A percentile compares a stretch with the other conserved stretches of the same genome.
These are phyloP conservation scores for Steatocranus sp. DNA, from an alignment of 2,797 vertebrate genomes.

Conservation along the genomic window DNA sequence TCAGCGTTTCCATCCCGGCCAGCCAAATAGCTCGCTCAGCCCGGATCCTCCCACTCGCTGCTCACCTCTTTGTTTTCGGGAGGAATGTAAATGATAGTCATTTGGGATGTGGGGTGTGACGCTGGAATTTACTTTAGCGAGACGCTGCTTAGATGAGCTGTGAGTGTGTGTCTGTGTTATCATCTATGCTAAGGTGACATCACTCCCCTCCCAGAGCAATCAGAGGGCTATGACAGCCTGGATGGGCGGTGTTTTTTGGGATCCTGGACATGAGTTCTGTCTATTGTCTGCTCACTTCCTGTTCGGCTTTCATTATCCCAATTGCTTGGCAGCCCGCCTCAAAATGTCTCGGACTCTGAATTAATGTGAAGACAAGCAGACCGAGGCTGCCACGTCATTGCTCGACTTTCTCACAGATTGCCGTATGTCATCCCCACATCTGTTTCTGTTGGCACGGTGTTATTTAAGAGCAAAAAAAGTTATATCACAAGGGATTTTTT, in stretches of 20 bases:
- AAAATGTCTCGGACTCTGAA: slow-evolving; percentile 3
- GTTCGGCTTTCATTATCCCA: slow-evolving; percentile 21
- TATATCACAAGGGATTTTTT: background rate
- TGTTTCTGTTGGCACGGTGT: background rate
- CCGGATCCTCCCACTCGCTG: slow-evolving; percentile 27
- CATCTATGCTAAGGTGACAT: slow-evolving; percentile 37
- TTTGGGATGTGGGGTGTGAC: slow-evolving; percentile 44
- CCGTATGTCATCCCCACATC: slow-evolving; percentile 2
- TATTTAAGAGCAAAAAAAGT: background rate
- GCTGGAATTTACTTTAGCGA: slow-evolving; percentile 38
- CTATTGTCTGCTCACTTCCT: slow-evolving; percentile 57
- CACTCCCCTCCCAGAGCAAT: slow-evolving; percentile 27
- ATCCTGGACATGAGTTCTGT: slow-evolving; percentile 19
- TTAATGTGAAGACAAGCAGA: slow-evolving; percentile 30
- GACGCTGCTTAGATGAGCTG: slow-evolving; percentile 12
- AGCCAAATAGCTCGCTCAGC: background rate
- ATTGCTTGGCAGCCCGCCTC: slow-evolving; percentile 20
- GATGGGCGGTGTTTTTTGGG: slow-evolving; percentile 7
- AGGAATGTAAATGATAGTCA: slow-evolving; percentile 61
- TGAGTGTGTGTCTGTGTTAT: background rate
- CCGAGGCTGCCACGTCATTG: slow-evolving; percentile 2
- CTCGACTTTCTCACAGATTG: background rate
- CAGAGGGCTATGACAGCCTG: slow-evolving; percentile 9
- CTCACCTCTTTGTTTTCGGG: slow-evolving; percentile 20
- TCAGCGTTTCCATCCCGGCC: slow-evolving; percentile 34